Evolutionary conservation across 1,140 invertebrate genomes (phyloP), one percentile per base, ranked within the genome.

Genomic region (Pseudobourletiella spinata): DNA sequence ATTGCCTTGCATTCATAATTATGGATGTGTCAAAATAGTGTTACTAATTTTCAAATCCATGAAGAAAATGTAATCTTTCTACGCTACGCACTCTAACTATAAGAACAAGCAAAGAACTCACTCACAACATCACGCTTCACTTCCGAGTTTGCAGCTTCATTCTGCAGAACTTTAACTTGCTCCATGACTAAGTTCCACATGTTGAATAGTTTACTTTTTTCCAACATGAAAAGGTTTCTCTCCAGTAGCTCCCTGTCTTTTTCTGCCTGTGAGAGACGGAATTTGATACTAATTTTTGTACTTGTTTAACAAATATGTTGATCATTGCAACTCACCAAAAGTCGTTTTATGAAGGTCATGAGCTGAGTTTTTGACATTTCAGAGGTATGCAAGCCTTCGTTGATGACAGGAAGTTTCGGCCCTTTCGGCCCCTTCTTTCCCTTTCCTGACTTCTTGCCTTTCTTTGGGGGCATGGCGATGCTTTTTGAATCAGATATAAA

Each of bases 321-420:
- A 39, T n/a, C 18, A 29, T 52, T 6, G 8, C 8, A 8, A 3
- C 24, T 52, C 22, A 30, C 52, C n/a, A 35, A 6, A 2, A 55
- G 16, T 11, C 52, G 3, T 55, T 55, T 55, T 6, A 55, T 35
- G 52, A 18, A 22, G 11, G n/a, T 2, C 4, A 29, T 8, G 3
- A 55, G 52, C 18, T 55, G 52, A 11, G 28, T 32, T 55, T 32
- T 32, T 3, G 28, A 11, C 52, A 55, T 55, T 55, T 35, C 28
- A 8, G 6, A 11, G 6, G 29, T 18, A 18, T 35, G 28, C 8
- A 55, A 32, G 6, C 52, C 52, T 25, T 55, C 52, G 3, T 14
- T 11, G 4, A 55, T 20, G 30, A 32, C 39, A 20, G 11, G 18
- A 3, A 51, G 4, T n/a, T 51, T 51, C n/a, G 4, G 2, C 6